Percentiles rank a stretch among this genome's conserved stretches.
phyloP scores from a whole-genome alignment of 2,797 vertebrate genomes.

The Alexandromys oeconomus region DNA sequence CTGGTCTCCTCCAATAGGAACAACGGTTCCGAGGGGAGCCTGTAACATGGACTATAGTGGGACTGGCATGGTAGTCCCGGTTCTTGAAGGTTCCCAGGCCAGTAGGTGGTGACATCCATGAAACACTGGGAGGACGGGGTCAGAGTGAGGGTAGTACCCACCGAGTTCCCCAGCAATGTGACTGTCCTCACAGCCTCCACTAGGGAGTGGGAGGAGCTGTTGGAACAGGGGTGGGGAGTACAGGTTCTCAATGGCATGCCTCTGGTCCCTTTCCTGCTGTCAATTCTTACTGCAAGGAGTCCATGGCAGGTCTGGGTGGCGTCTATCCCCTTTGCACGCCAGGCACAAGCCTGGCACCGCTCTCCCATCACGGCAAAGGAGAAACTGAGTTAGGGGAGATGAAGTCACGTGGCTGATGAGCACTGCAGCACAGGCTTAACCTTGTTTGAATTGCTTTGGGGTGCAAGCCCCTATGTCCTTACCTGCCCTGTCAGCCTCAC shows the following conservation, averaged over 20 bases:
- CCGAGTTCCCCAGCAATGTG: not conserved
- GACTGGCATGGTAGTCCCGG: not conserved
- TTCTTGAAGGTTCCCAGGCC: not conserved
- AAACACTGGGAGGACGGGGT: not conserved
- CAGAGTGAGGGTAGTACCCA: no score
- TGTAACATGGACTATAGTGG: not conserved
- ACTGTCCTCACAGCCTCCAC: not conserved
- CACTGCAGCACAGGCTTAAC: not conserved
- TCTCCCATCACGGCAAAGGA: not conserved
- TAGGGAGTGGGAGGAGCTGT: not conserved
- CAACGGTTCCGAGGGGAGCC: not conserved
- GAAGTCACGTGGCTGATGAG: not conserved
- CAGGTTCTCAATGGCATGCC: not conserved
- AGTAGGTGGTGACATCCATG: accelerated
- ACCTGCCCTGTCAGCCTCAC: accelerated
- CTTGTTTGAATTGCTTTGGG: not conserved
- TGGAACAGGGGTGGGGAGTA: no score
- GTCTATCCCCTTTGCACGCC: not conserved
- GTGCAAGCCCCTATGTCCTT: accelerated
- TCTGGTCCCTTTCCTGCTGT: not conserved
- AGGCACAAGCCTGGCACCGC: not conserved
- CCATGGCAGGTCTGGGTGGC: not conserved
- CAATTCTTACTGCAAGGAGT: not conserved
- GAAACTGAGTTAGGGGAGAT: not conserved
- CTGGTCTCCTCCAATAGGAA: not conserved